Evolutionary conservation across 2,888 invertebrate genomes (phyloP), one percentile per base, ranked within the genome.

Genomic region (Polietes domitor): DNA sequence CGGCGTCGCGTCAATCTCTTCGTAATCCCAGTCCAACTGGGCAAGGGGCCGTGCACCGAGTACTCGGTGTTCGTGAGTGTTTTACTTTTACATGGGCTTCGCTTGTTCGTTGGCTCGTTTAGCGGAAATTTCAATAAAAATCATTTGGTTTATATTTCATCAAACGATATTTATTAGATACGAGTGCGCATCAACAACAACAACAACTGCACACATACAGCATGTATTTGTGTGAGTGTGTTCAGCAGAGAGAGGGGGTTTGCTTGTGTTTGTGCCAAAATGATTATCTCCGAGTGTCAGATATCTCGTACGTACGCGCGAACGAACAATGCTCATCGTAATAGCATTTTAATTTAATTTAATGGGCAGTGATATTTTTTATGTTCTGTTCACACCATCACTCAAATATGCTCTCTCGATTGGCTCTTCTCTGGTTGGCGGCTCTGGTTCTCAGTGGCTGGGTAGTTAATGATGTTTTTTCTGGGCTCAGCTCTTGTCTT

Each of bases 81-180:
- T 28, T 63, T 63, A 63, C 63, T 63, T 63, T 63, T 63, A 63
- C 63, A 32, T 17, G 63, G 32, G 63, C n/a, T 32, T 32, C 6
- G n/a, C 12, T 26, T 26, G 26, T 58, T 63, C 53, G 19, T 58
- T 58, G 15, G 47, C n/a, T 65, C 41, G 37, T 75, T 83, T 77
- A 83, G 77, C 83, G 83, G 83, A 83, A 83, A 83, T 83, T 80
- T 83, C 80, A 83, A 83, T 83, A 80, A 83, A 83, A 83, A 37
- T 80, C 83, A 83, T 74, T 80, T 80, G 77, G 77, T 74, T 55
- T 83, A 74, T 63, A 83, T 83, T 83, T 80, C 80, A 80, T 80
- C 77, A 80, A 83, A 83, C 74, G 71, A 77, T 80, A 32, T 75
- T 65, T 80, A 80, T 83, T 83, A 80, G 77, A 80, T 43, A 24